These are phyloP conservation scores for Polydrusus cervinus DNA, from an alignment of 2,888 invertebrate species.

Conservation along the genomic window DNA sequence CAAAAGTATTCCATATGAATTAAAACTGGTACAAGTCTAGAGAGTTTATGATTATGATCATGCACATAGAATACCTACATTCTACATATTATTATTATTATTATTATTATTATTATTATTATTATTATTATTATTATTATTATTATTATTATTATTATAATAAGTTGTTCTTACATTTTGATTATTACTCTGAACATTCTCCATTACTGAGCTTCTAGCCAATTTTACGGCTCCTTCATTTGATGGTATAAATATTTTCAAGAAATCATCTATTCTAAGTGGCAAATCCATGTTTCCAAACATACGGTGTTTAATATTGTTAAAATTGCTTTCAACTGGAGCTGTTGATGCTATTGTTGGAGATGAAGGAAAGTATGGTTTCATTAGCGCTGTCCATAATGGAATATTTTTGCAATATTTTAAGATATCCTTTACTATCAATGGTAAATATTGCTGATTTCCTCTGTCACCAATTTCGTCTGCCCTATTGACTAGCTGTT, in stretches of 20 bases:
- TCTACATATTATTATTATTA: not conserved
- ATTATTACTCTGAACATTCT: not conserved
- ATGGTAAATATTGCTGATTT: conserved; percentile 19
- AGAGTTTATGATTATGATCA: no score
- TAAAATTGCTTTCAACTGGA: conserved; percentile 28
- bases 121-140: no score
- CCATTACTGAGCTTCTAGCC: not conserved
- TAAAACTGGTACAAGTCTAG: no score
- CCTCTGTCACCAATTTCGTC: conserved; percentile 28
- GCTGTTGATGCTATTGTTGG: conserved; percentile 27
- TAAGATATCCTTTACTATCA: not conserved
- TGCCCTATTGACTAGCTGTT: conserved; percentile 13
- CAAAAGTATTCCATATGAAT: no score
- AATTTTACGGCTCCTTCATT: no score
- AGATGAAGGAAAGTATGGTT: conserved; percentile 7
- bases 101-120: no score
- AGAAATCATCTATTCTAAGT: conserved; percentile 18
- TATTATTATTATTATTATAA: no score
- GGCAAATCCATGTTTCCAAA: conserved; percentile 20
- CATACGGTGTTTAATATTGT: not conserved
- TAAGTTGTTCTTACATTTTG: not conserved
- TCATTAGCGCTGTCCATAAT: conserved; percentile 28
- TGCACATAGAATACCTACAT: not conserved
- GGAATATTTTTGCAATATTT: conserved; percentile 17
- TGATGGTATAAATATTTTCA: no score